phyloP scores from a whole-genome alignment of 2,888 invertebrate species.

The Capitulum mitella region DNA sequence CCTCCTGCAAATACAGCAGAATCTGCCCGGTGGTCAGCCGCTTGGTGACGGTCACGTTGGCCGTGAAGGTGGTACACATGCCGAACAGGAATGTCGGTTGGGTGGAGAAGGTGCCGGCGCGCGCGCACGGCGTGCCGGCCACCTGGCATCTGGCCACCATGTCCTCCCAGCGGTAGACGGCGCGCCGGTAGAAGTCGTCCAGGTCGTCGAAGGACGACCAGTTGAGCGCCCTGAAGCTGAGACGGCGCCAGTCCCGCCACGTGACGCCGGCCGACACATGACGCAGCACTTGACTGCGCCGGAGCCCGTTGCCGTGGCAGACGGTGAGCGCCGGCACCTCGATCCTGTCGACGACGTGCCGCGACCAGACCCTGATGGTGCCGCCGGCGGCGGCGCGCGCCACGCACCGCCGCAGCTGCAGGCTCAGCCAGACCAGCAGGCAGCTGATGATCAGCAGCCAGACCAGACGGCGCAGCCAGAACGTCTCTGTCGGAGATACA shows the following conservation, averaged over 20 bases:
- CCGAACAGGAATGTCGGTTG: not conserved
- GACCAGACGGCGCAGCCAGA: no score
- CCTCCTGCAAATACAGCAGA: no score
- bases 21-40: no score
- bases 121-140: not conserved
- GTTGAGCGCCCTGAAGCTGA: not conserved
- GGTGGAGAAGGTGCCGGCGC: not conserved
- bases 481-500: no score
- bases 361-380: no score
- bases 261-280: not conserved
- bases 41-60: not conserved
- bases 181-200: not conserved
- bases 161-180: not conserved
- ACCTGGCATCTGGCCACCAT: not conserved
- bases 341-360: no score
- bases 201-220: not conserved
- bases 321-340: not conserved
- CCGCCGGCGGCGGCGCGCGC: no score
- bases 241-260: not conserved
- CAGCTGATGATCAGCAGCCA: no score
- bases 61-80: not conserved
- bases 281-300: not conserved
- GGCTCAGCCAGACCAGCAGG: no score
- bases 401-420: no score
- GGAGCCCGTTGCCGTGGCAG: not conserved